Percentiles rank a stretch among this genome's conserved stretches.
Conservation (phyloP, 2,113 vertebrate species). For the Diglossa brunneiventris region DNA sequence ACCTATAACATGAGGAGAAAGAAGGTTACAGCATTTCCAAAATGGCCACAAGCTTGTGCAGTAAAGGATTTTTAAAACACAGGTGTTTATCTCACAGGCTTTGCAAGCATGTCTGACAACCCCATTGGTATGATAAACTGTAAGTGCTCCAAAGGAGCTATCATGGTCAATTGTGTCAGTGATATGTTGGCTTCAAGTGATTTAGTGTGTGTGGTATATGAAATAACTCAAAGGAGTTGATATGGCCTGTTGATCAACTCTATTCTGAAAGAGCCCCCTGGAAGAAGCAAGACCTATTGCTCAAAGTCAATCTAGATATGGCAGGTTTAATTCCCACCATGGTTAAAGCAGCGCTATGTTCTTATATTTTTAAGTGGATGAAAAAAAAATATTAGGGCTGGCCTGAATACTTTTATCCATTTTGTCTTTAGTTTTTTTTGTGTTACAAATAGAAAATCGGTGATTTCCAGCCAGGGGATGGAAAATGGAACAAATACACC, state of each 20-base stretch:
- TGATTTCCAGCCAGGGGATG: not conserved
- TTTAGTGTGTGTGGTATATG: not conserved
- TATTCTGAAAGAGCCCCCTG: not conserved
- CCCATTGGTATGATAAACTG: not conserved
- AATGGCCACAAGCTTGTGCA: not conserved
- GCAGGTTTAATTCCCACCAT: not conserved
- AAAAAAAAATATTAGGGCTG: not conserved
- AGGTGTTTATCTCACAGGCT: not conserved
- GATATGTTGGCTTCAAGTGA: not conserved
- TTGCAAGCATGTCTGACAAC: not conserved
- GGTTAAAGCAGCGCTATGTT: not conserved
- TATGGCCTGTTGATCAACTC: not conserved
- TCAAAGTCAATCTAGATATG: rapidly evolving
- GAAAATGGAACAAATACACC: not conserved
- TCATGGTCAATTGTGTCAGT: not conserved
- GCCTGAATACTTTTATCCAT: not conserved
- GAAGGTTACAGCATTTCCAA: not conserved
- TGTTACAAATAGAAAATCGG: not conserved
- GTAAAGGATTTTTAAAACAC: not conserved
- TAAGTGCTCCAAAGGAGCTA: slow-evolving; percentile 19
- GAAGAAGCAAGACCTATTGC: not conserved
- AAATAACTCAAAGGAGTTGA: not conserved
- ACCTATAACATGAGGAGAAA: not conserved
- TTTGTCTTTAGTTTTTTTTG: not conserved
- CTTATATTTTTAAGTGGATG: not conserved